These are phyloP conservation scores for Palythoa heliodiscus DNA, from an alignment of 92 coral and sea anemone species.

Conservation along the genomic window DNA sequence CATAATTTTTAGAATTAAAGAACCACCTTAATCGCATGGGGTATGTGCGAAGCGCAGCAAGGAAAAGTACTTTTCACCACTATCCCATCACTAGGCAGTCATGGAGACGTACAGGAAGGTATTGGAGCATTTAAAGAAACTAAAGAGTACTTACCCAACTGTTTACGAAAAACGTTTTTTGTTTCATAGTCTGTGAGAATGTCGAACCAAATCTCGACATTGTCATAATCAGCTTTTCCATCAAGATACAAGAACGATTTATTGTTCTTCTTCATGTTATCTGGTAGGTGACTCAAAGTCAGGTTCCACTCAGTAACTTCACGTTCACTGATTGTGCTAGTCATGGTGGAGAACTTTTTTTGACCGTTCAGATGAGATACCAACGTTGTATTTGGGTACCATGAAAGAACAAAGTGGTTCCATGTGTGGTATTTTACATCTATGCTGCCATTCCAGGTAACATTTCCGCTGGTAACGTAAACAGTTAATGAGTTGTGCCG, in stretches of 20 bases:
- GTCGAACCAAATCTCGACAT: conserved; percentile 30
- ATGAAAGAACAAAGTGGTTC: conserved; percentile 20
- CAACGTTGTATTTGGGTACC: not conserved
- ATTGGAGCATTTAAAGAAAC: too few species aligned
- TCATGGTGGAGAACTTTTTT: not conserved
- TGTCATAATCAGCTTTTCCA: conserved; percentile 22
- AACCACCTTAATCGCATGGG: too few species aligned
- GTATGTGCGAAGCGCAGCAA: too few species aligned
- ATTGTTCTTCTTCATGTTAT: not conserved
- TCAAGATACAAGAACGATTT: conserved; percentile 26
- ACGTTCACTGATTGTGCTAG: not conserved
- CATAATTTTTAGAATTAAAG: too few species aligned
- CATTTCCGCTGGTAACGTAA: not conserved
- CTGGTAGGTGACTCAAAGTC: not conserved
- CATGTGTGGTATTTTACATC: not conserved
- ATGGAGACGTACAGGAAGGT: too few species aligned
- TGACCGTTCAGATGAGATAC: conserved; percentile 5
- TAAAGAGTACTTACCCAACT: conserved; percentile 17
- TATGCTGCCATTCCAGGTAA: conserved; percentile 10
- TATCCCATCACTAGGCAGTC: too few species aligned
- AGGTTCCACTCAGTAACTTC: not conserved
- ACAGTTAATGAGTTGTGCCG: not conserved
- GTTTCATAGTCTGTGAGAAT: not conserved
- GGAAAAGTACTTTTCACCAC: too few species aligned
- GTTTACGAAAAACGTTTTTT: not conserved